phyloP scores from a whole-genome alignment of 2,888 invertebrate species.

The Eulithis testata region DNA sequence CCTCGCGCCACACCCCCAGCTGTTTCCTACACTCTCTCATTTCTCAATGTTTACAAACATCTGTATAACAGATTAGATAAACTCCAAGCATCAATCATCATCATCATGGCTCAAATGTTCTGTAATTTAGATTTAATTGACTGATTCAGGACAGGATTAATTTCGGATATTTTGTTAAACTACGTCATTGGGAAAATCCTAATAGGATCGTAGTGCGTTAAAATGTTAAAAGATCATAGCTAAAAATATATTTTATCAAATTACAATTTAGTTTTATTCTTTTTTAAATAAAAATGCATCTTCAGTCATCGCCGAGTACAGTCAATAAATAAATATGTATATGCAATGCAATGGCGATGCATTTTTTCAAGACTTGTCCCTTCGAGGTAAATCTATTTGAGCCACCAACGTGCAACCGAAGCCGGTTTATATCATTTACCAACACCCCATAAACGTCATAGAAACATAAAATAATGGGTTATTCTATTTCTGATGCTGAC shows the following conservation, averaged over 20 bases:
- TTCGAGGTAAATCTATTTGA: slow-evolving; percentile 37
- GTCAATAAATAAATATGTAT: not conserved
- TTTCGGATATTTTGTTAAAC: slow-evolving; percentile 17
- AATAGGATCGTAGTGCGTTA: slow-evolving; percentile 10
- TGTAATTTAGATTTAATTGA: slow-evolving; percentile 39
- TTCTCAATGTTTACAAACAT: slow-evolving; percentile 17
- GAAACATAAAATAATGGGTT: slow-evolving; percentile 51
- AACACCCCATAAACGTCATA: slow-evolving; percentile 62
- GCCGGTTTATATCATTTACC: slow-evolving; percentile 53
- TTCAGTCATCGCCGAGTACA: slow-evolving; percentile 1
- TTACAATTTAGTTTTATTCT: slow-evolving; percentile 14
- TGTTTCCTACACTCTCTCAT: not conserved
- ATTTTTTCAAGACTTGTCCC: not conserved
- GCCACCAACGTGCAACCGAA: slow-evolving; percentile 44
- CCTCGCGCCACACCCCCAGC: slow-evolving; percentile 17
- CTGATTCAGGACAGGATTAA: slow-evolving; percentile 35
- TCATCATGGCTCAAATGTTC: slow-evolving; percentile 40
- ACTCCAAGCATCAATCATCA: slow-evolving; percentile 38
- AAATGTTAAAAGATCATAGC: slow-evolving; percentile 15
- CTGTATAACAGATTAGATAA: slow-evolving; percentile 35
- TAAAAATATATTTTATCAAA: slow-evolving; percentile 24
- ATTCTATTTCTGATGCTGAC: slow-evolving; percentile 21
- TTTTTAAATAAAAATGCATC: slow-evolving; percentile 3
- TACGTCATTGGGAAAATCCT: slow-evolving; percentile 8
- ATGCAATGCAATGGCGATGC: not conserved